Conservation (phyloP, 2,888 invertebrate species). For the Augochlorella aurata region DNA sequence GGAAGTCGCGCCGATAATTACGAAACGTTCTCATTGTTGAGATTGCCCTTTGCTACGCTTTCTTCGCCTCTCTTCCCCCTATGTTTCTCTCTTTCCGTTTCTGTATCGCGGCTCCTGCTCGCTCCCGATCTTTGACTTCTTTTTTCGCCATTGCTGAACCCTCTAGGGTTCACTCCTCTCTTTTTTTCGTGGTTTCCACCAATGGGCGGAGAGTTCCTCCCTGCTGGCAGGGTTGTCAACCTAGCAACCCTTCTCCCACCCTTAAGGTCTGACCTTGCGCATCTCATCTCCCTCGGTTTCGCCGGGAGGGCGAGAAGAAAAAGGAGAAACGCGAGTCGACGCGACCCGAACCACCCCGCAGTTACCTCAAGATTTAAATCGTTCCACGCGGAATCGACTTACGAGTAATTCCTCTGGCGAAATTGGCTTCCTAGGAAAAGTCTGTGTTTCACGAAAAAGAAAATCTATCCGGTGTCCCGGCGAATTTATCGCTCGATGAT, state of each 20-base stretch:
- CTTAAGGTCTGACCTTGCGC: constrained; percentile 71
- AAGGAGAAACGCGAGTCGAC: constrained; percentile 47
- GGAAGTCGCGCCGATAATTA: constrained; percentile 33
- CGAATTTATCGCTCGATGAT: neutral
- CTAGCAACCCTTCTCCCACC: constrained; percentile 71
- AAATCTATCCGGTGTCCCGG: constrained; percentile 3
- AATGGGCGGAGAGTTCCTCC: constrained; percentile 74
- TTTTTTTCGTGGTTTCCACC: constrained; percentile 68
- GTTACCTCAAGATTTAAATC: constrained; percentile 65
- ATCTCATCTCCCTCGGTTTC: constrained; percentile 62
- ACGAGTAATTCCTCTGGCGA: constrained; percentile 49
- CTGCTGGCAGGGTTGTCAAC: constrained; percentile 72
- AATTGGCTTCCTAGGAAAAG: constrained; percentile 39
- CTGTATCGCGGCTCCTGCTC: constrained; percentile 8
- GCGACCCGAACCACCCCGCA: constrained; percentile 48
- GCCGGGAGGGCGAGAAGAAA: constrained; percentile 59
- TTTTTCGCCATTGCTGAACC: constrained; percentile 57
- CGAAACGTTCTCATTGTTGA: constrained; percentile 59
- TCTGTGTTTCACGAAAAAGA: neutral
- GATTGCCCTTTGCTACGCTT: constrained; percentile 39
- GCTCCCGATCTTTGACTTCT: constrained; percentile 36
- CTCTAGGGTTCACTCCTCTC: constrained; percentile 58
- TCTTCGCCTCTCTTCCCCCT: constrained; percentile 12
- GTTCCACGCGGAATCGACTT: constrained; percentile 61
- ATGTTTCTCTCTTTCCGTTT: neutral